Percentiles rank a stretch among this genome's conserved stretches.
Conservation (phyloP, 2,113 vertebrate genomes). For the Lepus americanus region DNA sequence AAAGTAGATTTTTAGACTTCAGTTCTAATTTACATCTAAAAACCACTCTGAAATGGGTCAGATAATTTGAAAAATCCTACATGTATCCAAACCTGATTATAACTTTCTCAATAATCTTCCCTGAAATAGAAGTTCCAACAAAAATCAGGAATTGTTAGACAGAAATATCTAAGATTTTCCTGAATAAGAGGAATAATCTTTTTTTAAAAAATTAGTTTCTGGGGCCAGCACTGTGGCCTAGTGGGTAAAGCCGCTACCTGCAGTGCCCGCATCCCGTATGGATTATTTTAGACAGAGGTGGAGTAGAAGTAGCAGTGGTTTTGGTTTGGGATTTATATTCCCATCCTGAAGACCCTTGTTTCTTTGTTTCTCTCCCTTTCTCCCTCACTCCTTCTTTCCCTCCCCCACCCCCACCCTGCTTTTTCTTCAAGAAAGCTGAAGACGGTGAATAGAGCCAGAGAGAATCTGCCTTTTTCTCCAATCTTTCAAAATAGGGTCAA, state of each 20-base stretch:
- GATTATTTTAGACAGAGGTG: not conserved
- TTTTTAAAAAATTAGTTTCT: not conserved
- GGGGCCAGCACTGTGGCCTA: too few relatives aligned
- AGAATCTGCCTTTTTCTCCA: not conserved
- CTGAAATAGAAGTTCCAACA: slow-evolving; percentile 6
- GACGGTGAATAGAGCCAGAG: not conserved
- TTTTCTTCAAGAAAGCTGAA: not conserved
- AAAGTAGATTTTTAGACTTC: slow-evolving; percentile 6
- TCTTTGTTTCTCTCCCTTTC: not conserved
- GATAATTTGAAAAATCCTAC: slow-evolving; percentile 41
- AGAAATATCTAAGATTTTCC: slow-evolving; percentile 48
- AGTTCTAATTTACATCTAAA: slow-evolving; percentile 37
- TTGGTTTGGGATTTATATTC: not conserved
- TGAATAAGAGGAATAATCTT: slow-evolving; percentile 31
- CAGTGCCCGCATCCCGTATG: too few relatives aligned
- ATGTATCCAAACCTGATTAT: slow-evolving; percentile 41
- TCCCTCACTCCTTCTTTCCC: too few relatives aligned
- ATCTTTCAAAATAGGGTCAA: not conserved
- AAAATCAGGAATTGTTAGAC: slow-evolving; percentile 17
- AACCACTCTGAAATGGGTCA: slow-evolving; percentile 42
- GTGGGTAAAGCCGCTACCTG: too few relatives aligned
- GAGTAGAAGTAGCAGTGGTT: not conserved
- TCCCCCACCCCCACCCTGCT: not conserved
- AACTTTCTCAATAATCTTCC: slow-evolving; percentile 23
- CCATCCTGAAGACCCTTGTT: not conserved